Evolutionary conservation across 2,797 vertebrate genomes (phyloP).

Genomic region (Diplodus sargus): DNA sequence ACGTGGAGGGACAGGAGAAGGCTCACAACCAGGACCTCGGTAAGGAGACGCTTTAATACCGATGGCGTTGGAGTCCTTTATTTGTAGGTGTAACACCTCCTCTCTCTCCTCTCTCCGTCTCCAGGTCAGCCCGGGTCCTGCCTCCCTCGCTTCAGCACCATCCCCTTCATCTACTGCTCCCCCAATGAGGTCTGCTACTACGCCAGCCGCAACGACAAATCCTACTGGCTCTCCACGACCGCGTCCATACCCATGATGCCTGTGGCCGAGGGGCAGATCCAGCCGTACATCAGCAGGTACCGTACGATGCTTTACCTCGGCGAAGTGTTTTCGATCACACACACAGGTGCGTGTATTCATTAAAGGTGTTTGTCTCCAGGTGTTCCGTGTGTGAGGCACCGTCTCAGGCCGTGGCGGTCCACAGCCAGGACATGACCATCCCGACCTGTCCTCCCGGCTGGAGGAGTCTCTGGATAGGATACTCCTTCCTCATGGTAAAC

Average conservation of each 20-base stretch:
- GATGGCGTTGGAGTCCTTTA: too few species aligned
- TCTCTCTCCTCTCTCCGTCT: neutral
- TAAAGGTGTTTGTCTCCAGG: conserved; percentile 57
- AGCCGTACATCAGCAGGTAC: conserved; percentile 91
- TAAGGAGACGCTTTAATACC: conserved; percentile 62
- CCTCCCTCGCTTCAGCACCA: conserved; percentile 95
- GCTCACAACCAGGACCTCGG: conserved; percentile 97
- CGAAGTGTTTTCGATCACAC: accelerated
- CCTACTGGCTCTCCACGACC: conserved; percentile 97
- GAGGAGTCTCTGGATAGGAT: conserved; percentile 98
- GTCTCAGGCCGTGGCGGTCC: conserved; percentile 93
- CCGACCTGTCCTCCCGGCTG: conserved; percentile 92
- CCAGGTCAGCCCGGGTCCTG: conserved; percentile 95
- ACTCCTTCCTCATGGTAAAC: conserved; percentile 97
- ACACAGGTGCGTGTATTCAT: neutral
- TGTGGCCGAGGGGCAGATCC: conserved; percentile 88
- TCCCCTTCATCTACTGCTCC: conserved; percentile 98
- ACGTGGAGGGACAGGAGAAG: conserved; percentile 96
- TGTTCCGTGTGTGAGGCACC: conserved; percentile 96
- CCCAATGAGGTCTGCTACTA: conserved; percentile 94
- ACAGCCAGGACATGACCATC: conserved; percentile 94
- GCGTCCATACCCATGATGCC: conserved; percentile 99
- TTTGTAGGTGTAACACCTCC: too few species aligned
- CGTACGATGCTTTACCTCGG: accelerated
- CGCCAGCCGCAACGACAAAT: conserved; percentile 95